A percentile compares a stretch with the other conserved stretches of the same genome.
Conservation (phyloP, 2,888 invertebrate species). For the Eilema depressum region DNA sequence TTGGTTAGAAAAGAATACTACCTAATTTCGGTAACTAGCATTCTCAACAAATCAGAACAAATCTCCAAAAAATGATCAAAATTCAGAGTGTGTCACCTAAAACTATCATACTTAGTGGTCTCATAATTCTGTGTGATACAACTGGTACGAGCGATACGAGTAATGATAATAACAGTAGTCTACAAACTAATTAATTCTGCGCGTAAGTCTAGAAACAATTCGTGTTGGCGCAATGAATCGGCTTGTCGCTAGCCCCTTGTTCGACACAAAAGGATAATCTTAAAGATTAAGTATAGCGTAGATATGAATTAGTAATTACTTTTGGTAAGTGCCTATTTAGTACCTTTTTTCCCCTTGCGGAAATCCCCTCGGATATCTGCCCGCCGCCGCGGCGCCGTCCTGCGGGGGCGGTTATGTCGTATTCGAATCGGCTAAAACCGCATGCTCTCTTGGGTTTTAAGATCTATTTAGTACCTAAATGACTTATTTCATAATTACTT, state of each 20-base stretch:
- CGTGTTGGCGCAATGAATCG: conserved; percentile 69
- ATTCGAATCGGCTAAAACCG: too few species aligned
- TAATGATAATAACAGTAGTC: conserved; percentile 51
- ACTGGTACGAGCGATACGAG: conserved; percentile 25
- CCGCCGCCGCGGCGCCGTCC: too few species aligned
- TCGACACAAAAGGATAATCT: conserved; percentile 53
- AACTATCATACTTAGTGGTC: not conserved
- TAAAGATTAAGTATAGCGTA: conserved; percentile 47
- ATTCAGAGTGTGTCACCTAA: not conserved
- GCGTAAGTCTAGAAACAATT: conserved; percentile 58
- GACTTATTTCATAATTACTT: too few species aligned
- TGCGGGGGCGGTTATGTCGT: too few species aligned
- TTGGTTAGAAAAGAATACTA: too few species aligned
- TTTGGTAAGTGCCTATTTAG: not conserved
- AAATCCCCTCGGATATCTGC: too few species aligned
- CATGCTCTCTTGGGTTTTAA: too few species aligned
- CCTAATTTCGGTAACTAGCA: too few species aligned
- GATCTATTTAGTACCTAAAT: too few species aligned
- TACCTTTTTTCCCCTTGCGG: too few species aligned
- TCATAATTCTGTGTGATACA: conserved; percentile 27
- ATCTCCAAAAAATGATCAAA: not conserved
- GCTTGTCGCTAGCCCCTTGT: conserved; percentile 58
- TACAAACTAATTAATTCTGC: conserved; percentile 70
- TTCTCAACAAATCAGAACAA: too few species aligned
- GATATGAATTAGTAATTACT: conserved; percentile 5